Base-by-base conservation (phyloP, 2,888 invertebrate genomes). In the Hemistola chrysoprasaria region DNA sequence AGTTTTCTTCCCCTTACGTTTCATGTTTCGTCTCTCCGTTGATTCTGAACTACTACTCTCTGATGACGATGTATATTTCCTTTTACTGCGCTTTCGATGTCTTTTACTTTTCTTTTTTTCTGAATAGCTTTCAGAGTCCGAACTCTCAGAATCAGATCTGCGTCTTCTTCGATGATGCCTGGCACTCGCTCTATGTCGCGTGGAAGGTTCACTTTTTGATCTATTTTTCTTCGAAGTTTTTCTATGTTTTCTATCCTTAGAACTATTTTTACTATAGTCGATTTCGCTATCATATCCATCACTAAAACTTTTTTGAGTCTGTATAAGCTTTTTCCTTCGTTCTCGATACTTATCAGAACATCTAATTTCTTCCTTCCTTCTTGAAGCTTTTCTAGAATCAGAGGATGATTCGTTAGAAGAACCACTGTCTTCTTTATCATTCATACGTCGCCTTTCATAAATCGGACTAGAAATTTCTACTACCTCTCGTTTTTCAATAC, bases 401-500 rank as follows among this genome's bases (percentile, higher is more conserved):
- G 89, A 89, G 1, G 90, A 91, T 29, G 90, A 90, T 25, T 70
- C 71, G 44, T 75, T 78, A 43, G 86, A 84, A 9, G 78, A 83
- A 49, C 83, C 84, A 38, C 72, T 73, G 33, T 75, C 63, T 27
- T 62, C 61, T 55, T 59, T 76, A 32, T 62, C 62, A 55, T 58
- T 75, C 21, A 69, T 49, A 26, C 62, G 65, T 38, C 76, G 67
- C 36, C 75, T 75, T 34, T 82, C 82, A 44, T 64, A 62, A 16
- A 70, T 45, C 26, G 89, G 89, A 50, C 87, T 89, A 23, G 88
- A 82, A 22, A 89, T 53, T 64, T 90, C 90, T 29, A 90, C 79
- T 28, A 90, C 73, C 65, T 90, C 90, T 44, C 85, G 69, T 63
- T 88, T 89, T 71, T 90, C 88, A 54, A 90, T 90, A 59, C 82